Evolutionary conservation across 2,113 vertebrate genomes (phyloP), one percentile per base, ranked within the genome.

Genomic region (Paramisgurnus dabryanus): DNA sequence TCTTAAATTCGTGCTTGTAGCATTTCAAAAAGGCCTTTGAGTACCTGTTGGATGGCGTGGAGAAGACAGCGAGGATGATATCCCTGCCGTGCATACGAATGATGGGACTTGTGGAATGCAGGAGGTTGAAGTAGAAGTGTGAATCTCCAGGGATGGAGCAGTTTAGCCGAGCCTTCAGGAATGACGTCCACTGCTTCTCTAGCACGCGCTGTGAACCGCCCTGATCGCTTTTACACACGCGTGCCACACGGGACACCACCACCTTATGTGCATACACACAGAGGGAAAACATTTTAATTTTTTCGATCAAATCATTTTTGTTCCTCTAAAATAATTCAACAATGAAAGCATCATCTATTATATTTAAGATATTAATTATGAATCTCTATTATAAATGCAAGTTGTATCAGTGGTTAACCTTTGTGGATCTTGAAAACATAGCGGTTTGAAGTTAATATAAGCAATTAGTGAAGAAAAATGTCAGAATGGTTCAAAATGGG

Each of bases 161-260:
- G 92, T 99, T 99, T 76, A 99, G 94, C 3, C 97, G 93, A 0
- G 97, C 96, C 88, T 99, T 99, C 81, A 99, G 92, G 89, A 98
- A 99, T 1, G 97, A 99, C 0, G 97, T 98, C 96, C 97, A 99
- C 89, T 99, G 97, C 89, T 98, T 98, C 90, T 99, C 97, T 85
- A 99, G 91, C 66, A 99, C 96, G 0, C 97, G 88, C 73, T 97
- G 97, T 0, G 97, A 99, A 0, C 97, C 97, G 0, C 97, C 97
- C 88, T 94, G 91, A 55, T 99, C 97, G 0, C 94, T 94, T 89
- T 97, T 99, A 80, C 97, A 99, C 78, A 98, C 97, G 0, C 97
- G 93, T 1, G 95, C 95, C 89, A 99, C 97, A 0, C 97, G 95
- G 0, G 97, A 94, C 85, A 99, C 96, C 88, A 98, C 93, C 86